phyloP scores from a whole-genome alignment of 1,140 invertebrate species.

The Drosophila truncata region DNA sequence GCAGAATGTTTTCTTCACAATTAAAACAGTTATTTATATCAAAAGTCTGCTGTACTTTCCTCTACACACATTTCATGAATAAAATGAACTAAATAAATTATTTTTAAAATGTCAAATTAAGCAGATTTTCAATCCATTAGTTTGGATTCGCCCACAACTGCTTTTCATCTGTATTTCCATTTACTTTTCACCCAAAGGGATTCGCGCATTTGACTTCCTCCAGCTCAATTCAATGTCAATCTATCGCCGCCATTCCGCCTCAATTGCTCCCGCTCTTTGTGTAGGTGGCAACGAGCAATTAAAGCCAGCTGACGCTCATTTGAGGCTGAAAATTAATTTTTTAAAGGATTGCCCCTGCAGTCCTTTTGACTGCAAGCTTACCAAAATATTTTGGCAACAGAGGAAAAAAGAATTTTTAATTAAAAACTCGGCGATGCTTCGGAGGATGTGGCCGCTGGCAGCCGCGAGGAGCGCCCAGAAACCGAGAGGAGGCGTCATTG shows the following conservation, averaged over 20 bases:
- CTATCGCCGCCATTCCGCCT: conserved; percentile 16
- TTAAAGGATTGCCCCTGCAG: conserved; percentile 55
- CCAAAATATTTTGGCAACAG: conserved; percentile 69
- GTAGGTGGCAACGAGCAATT: conserved; percentile 70
- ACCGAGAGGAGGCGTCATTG: conserved; percentile 56
- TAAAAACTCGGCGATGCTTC: conserved; percentile 62
- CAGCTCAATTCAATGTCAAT: conserved; percentile 56
- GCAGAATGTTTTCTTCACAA: no score
- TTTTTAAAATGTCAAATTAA: not conserved
- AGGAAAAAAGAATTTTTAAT: conserved; percentile 64
- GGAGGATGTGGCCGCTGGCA: conserved; percentile 36
- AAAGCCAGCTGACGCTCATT: conserved; percentile 70
- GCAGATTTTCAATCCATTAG: not conserved
- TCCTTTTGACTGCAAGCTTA: conserved; percentile 54
- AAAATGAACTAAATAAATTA: not conserved
- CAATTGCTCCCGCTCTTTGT: conserved; percentile 14
- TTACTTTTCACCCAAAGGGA: not conserved
- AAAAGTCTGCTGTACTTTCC: not conserved
- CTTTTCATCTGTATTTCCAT: no score
- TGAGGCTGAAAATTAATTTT: conserved; percentile 74
- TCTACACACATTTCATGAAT: not conserved
- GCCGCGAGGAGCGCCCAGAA: conserved; percentile 51
- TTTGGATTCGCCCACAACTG: not conserved
- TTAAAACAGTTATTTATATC: not conserved
- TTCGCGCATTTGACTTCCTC: conserved; percentile 10